These are phyloP conservation scores for Byasa hedistus DNA, from an alignment of 2,888 invertebrate species.

Conservation along the genomic window DNA sequence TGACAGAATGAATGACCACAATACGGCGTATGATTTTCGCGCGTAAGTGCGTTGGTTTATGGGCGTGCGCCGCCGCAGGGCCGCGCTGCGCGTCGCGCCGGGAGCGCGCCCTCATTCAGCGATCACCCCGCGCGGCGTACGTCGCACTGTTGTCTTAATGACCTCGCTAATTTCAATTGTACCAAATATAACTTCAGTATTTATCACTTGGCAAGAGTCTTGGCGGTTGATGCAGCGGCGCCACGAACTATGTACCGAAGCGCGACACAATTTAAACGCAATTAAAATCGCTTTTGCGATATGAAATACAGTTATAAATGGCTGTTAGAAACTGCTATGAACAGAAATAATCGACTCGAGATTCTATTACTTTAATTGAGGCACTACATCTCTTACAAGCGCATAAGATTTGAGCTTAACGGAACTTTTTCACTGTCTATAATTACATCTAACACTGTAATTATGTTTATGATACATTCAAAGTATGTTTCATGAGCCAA, in stretches of 20 bases:
- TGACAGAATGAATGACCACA: constrained; percentile 77
- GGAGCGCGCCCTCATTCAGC: constrained; percentile 70
- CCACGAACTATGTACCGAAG: constrained; percentile 42
- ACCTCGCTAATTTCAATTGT: constrained; percentile 77
- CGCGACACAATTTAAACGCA: constrained; percentile 67
- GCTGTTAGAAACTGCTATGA: constrained; percentile 43
- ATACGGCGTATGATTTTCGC: constrained; percentile 70
- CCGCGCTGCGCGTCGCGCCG: constrained; percentile 73
- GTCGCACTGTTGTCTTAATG: constrained; percentile 67
- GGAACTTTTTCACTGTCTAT: not conserved
- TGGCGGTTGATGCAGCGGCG: constrained; percentile 39
- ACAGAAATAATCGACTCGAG: constrained; percentile 28
- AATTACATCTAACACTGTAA: not conserved
- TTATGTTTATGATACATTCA: not conserved
- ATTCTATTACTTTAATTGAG: constrained; percentile 15
- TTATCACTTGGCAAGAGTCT: constrained; percentile 74
- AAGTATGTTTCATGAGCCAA: not conserved
- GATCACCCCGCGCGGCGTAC: constrained; percentile 68
- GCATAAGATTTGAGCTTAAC: constrained; percentile 6
- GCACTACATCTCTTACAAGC: constrained; percentile 7
- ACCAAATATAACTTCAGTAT: constrained; percentile 74
- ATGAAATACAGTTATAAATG: constrained; percentile 45
- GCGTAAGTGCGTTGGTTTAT: constrained; percentile 74
- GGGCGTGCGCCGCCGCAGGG: constrained; percentile 61
- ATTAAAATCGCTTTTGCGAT: constrained; percentile 64